Evolutionary conservation across 1,140 invertebrate species (phyloP).

Genomic region (Octopus sinensis): DNA sequence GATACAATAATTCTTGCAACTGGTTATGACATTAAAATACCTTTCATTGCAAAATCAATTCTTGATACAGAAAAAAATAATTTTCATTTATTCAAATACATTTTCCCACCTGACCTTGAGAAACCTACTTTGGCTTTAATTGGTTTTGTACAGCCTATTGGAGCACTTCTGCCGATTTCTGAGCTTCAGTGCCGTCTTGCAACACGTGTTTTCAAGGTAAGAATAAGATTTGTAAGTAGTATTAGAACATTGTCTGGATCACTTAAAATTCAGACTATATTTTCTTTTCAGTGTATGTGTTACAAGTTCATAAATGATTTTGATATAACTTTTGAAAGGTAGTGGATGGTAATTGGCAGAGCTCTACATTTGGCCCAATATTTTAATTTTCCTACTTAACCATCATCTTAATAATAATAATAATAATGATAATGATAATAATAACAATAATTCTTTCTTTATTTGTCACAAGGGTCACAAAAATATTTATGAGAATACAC

Average conservation of each 20-base stretch:
- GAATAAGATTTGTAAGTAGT: not conserved
- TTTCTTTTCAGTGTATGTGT: not conserved
- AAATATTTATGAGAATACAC: too few relatives aligned
- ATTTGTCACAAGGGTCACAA: too few relatives aligned
- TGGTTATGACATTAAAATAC: conserved; percentile 46
- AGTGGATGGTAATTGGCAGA: too few relatives aligned
- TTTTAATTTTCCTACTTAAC: too few relatives aligned
- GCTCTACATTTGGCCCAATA: too few relatives aligned
- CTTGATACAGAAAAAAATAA: conserved; percentile 46
- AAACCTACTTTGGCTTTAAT: conserved; percentile 59
- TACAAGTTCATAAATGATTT: too few relatives aligned
- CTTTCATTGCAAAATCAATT: conserved; percentile 44
- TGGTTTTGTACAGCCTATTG: conserved; percentile 61
- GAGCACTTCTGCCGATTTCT: conserved; percentile 59
- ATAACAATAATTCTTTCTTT: too few relatives aligned
- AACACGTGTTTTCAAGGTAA: conserved; percentile 37
- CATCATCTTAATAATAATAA: too few relatives aligned
- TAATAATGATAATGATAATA: too few relatives aligned
- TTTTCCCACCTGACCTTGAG: conserved; percentile 56
- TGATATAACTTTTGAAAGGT: too few relatives aligned
- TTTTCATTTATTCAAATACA: conserved; percentile 59
- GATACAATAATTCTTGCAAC: conserved; percentile 48
- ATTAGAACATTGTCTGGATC: not conserved
- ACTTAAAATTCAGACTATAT: not conserved
- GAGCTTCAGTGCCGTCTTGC: conserved; percentile 39